These are phyloP conservation scores for Notocelia uddmanniana DNA, from an alignment of 2,888 invertebrate genomes.

Conservation along the genomic window DNA sequence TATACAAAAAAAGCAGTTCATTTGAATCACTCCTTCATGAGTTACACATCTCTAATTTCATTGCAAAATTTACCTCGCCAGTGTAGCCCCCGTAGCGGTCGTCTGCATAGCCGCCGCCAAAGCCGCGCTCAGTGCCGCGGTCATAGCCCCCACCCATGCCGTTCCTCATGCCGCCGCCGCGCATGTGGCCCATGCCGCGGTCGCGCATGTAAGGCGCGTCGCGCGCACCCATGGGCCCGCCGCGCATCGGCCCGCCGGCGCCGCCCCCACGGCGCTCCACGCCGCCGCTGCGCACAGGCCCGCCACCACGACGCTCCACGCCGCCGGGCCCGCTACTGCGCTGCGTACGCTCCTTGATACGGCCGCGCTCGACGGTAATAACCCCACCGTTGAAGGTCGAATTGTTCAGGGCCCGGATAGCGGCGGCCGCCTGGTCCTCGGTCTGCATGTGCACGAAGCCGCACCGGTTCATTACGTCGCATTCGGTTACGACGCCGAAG, in stretches of 20 bases:
- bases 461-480: slow-evolving; percentile 97
- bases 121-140: slow-evolving; percentile 57
- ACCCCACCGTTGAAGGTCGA: slow-evolving; percentile 93
- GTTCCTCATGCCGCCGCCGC: slow-evolving; percentile 56
- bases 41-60: no score
- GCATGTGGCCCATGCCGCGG: slow-evolving; percentile 42
- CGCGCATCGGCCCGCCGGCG: slow-evolving; percentile 57
- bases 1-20: no score
- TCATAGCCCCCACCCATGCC: slow-evolving; percentile 70
- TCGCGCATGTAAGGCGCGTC: slow-evolving; percentile 52
- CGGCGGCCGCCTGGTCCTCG: slow-evolving; percentile 92
- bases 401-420: slow-evolving; percentile 93
- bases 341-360: slow-evolving; percentile 89
- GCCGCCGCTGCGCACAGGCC: slow-evolving; percentile 83
- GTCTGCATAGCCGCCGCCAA: slow-evolving; percentile 63
- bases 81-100: slow-evolving; percentile 79
- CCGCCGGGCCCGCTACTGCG: slow-evolving; percentile 83
- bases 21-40: no score
- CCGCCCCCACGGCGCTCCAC: slow-evolving; percentile 48
- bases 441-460: slow-evolving; percentile 97
- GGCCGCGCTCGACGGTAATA: slow-evolving; percentile 94
- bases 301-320: slow-evolving; percentile 78
- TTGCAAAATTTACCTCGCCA: slow-evolving; percentile 69
- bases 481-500: slow-evolving; percentile 95
- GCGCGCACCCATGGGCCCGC: slow-evolving; percentile 69